A percentile compares a stretch with the other conserved stretches of the same genome.
Conservation (phyloP, 2,888 invertebrate genomes). For the Chouioia cunea region DNA sequence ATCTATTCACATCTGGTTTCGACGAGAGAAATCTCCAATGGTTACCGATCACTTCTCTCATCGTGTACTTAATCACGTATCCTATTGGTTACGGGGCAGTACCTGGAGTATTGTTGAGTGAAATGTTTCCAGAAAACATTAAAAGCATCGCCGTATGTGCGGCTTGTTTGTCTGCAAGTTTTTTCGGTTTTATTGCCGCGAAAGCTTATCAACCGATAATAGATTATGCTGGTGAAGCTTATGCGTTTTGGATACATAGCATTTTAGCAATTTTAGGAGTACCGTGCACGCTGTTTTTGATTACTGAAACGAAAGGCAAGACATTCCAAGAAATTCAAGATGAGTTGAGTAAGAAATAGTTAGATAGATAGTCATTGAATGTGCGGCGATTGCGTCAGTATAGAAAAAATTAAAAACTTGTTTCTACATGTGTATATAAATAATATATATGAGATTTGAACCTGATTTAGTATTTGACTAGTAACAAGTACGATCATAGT, state of each 20-base stretch:
- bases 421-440: too few relatives aligned
- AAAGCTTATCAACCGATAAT: conserved; percentile 48
- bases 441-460: too few relatives aligned
- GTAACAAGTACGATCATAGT: too few relatives aligned
- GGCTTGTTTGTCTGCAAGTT: conserved; percentile 40
- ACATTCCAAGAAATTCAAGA: conserved; percentile 60
- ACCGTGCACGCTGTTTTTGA: conserved; percentile 10
- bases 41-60: conserved; percentile 52
- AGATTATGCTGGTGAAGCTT: conserved; percentile 41
- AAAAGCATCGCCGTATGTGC: conserved; percentile 49
- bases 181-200: conserved; percentile 43
- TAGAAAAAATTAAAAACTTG: too few relatives aligned
- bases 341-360: conserved; percentile 44
- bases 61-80: conserved; percentile 47
- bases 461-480: too few relatives aligned
- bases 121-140: conserved; percentile 49
- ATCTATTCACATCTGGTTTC: conserved; percentile 47
- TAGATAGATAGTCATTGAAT: too few relatives aligned
- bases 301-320: conserved; percentile 63
- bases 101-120: conserved; percentile 48
- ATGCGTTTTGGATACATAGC: conserved; percentile 35
- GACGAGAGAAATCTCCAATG: conserved; percentile 51
- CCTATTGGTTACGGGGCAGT: conserved; percentile 44
- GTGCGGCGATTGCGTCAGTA: too few relatives aligned
- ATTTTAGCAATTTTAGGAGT: neutral